Percentiles rank a stretch among this genome's conserved stretches.
phyloP scores from a whole-genome alignment of 2,113 vertebrate genomes.

The Stegastes partitus region DNA sequence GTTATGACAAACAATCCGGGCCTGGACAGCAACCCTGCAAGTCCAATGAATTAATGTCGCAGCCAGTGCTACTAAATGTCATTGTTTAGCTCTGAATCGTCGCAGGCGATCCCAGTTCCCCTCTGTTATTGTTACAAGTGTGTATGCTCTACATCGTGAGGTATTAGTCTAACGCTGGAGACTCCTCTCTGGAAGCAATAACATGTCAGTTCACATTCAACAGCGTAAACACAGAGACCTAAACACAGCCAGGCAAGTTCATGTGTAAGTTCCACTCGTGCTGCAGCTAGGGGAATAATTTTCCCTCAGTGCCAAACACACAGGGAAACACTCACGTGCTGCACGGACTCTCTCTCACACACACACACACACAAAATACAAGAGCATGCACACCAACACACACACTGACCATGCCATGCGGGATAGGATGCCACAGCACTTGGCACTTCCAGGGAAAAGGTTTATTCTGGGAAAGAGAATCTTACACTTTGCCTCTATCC shows the following conservation, averaged over 20 bases:
- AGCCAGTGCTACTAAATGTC: slow-evolving; percentile 43
- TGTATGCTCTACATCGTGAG: slow-evolving; percentile 36
- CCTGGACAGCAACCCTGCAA: slow-evolving; percentile 19
- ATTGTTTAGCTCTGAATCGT: slow-evolving; percentile 29
- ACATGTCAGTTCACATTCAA: slow-evolving; percentile 54
- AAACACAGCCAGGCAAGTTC: slow-evolving; percentile 41
- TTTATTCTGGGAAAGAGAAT: slow-evolving; percentile 78
- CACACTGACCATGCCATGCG: slow-evolving; percentile 9
- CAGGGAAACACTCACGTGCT: slow-evolving; percentile 45
- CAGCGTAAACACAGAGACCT: slow-evolving; percentile 52
- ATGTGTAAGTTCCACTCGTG: slow-evolving; percentile 18
- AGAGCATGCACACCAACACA: background rate
- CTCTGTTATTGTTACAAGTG: slow-evolving; percentile 69
- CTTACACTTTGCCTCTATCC: slow-evolving; percentile 57
- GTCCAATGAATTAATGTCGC: slow-evolving; percentile 21
- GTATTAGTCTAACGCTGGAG: slow-evolving; percentile 21
- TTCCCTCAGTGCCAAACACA: slow-evolving; percentile 29
- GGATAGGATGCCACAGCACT: slow-evolving; percentile 42
- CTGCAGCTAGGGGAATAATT: slow-evolving; percentile 35
- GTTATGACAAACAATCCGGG: slow-evolving; percentile 45
- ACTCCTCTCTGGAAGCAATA: slow-evolving; percentile 52
- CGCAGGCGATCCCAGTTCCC: background rate
- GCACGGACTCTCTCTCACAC: background rate
- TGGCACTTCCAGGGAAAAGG: slow-evolving; percentile 52
- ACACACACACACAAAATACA: slow-evolving; percentile 14